phyloP scores from a whole-genome alignment of 2,888 invertebrate genomes.

The Rhyacophila evoluta region DNA sequence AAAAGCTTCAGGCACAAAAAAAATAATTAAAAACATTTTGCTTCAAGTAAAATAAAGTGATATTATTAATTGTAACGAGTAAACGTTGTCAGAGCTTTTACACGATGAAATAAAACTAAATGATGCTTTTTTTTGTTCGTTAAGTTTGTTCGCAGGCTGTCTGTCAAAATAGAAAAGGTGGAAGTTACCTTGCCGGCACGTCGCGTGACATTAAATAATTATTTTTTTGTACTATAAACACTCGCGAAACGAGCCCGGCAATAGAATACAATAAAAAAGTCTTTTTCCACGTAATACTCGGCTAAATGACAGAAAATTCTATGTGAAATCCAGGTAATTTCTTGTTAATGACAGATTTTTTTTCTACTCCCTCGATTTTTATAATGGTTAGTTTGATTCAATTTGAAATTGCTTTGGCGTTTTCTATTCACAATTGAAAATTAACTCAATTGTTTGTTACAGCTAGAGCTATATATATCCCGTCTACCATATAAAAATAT shows the following conservation, averaged over 20 bases:
- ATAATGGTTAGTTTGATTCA: background rate
- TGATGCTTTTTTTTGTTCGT: background rate
- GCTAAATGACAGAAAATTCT: constrained; percentile 28
- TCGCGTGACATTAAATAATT: constrained; percentile 44
- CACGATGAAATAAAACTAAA: constrained; percentile 11
- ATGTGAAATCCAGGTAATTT: constrained; percentile 13
- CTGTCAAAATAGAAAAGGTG: constrained; percentile 33
- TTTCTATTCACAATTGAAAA: background rate
- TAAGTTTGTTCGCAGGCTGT: constrained; percentile 16
- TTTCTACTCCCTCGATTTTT: background rate
- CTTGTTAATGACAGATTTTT: constrained; percentile 22
- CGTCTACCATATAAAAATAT: too few relatives aligned
- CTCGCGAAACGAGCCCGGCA: constrained; percentile 38
- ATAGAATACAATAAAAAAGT: constrained; percentile 37
- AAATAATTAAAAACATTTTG: background rate
- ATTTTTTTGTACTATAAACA: constrained; percentile 31
- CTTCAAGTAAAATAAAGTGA: background rate
- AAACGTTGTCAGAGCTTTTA: constrained; percentile 6
- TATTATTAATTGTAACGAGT: constrained; percentile 5
- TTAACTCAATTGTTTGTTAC: constrained; percentile 12
- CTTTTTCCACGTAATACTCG: constrained; percentile 10
- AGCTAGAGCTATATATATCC: too few relatives aligned
- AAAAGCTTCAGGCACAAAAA: background rate
- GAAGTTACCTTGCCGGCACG: background rate
- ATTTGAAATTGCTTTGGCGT: background rate